A percentile compares a stretch with the other conserved stretches of the same genome.
phyloP scores from a whole-genome alignment of 2,888 invertebrate genomes.

The Nemotelus pantherinus region DNA sequence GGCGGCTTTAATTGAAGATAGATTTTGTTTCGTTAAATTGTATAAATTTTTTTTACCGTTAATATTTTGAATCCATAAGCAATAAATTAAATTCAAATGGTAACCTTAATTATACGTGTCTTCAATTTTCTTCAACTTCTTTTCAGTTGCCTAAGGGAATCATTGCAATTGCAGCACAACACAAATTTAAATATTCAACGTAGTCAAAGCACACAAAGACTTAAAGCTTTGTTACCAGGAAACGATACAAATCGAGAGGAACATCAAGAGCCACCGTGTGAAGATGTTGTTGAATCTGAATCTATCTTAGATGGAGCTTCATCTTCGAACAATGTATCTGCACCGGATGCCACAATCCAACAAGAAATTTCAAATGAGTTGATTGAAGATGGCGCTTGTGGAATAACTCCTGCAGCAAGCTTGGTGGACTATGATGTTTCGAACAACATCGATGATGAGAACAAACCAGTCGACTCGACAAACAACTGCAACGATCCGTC shows the following conservation, averaged over 20 bases:
- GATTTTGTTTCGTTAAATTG: too few species aligned
- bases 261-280: conserved; percentile 51
- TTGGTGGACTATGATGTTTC: background rate
- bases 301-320: conserved; percentile 29
- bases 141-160: conserved; percentile 63
- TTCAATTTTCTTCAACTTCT: background rate
- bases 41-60: too few species aligned
- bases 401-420: background rate
- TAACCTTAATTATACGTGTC: too few species aligned
- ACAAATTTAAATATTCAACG: conserved; percentile 65
- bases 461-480: conserved; percentile 14
- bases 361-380: background rate
- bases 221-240: conserved; percentile 53
- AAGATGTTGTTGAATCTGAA: conserved; percentile 48
- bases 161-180: conserved; percentile 63
- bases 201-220: conserved; percentile 64
- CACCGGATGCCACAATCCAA: conserved; percentile 10
- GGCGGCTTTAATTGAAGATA: too few species aligned
- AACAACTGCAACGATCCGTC: conserved; percentile 48
- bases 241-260: conserved; percentile 54
- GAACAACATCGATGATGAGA: background rate
- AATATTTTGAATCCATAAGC: too few species aligned
- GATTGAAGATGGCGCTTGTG: background rate
- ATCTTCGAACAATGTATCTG: background rate
- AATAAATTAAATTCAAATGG: too few species aligned